These are phyloP conservation scores for Yasuhikotakia modesta DNA, from an alignment of 2,797 vertebrate genomes.

Conservation along the genomic window DNA sequence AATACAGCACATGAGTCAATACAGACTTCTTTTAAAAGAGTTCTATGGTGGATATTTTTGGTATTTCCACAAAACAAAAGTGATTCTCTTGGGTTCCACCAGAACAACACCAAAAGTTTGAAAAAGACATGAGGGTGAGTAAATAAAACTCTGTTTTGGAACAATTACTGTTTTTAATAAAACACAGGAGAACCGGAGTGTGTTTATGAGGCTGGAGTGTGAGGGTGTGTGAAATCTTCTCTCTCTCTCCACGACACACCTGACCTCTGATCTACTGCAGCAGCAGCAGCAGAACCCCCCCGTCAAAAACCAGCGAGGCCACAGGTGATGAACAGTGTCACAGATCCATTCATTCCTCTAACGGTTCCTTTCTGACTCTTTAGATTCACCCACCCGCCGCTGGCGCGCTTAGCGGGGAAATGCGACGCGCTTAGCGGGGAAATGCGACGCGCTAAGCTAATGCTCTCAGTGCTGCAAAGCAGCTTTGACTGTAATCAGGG, in stretches of 20 bases:
- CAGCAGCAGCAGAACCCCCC: slow-evolving; percentile 36
- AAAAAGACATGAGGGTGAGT: too few relatives aligned
- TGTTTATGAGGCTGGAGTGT: not conserved
- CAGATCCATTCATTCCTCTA: slow-evolving; percentile 56
- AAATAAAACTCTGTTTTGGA: not conserved
- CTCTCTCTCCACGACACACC: slow-evolving; percentile 10
- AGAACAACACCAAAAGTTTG: too few relatives aligned
- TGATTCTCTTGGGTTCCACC: too few relatives aligned
- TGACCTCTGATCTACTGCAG: slow-evolving; percentile 42
- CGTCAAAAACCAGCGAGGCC: slow-evolving; percentile 57
- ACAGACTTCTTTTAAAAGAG: too few relatives aligned
- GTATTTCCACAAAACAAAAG: too few relatives aligned
- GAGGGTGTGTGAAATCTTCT: too few relatives aligned
- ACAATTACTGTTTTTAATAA: slow-evolving; percentile 30
- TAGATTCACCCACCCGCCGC: slow-evolving; percentile 39
- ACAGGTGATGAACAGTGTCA: slow-evolving; percentile 54
- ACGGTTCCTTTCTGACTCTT: slow-evolving; percentile 50
- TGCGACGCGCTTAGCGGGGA: slow-evolving; percentile 38
- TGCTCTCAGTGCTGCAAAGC: slow-evolving; percentile 48
- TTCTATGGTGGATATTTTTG: too few relatives aligned
- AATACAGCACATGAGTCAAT: too few relatives aligned
- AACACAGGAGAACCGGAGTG: slow-evolving; percentile 17
- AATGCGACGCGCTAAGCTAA: slow-evolving; percentile 43
- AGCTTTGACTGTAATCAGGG: slow-evolving; percentile 50
- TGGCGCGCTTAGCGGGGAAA: too few relatives aligned